Evolutionary conservation across 2,113 vertebrate species (phyloP).

Genomic region (Sphaerodactylus townsendi): DNA sequence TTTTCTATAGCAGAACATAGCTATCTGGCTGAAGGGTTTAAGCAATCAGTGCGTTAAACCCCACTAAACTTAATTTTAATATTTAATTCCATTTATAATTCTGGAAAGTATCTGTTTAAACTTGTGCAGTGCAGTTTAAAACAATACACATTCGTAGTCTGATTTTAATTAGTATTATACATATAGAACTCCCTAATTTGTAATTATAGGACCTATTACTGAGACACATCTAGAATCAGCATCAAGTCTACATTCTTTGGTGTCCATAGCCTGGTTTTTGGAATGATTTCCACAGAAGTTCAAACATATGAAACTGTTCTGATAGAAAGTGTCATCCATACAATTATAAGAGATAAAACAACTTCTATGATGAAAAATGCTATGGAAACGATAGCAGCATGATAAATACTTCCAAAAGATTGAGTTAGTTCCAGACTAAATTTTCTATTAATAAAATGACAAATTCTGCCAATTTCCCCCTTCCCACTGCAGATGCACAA

Average conservation of each 20-base stretch:
- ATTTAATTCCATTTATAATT: conserved; percentile 53
- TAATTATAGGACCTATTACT: neutral
- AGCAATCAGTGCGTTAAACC: conserved; percentile 57
- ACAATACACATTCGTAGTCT: neutral
- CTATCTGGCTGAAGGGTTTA: conserved; percentile 62
- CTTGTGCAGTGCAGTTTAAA: conserved; percentile 70
- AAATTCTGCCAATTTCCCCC: too few species aligned
- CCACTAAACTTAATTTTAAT: conserved; percentile 63
- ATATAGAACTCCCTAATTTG: neutral
- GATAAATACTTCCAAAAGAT: neutral
- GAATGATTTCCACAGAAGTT: neutral
- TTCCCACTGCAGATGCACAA: too few species aligned
- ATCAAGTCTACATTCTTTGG: neutral
- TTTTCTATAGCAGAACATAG: conserved; percentile 57
- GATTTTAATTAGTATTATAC: neutral
- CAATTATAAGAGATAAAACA: neutral
- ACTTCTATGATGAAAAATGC: neutral
- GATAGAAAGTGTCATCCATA: neutral
- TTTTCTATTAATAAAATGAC: too few species aligned
- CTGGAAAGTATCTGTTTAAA: conserved; percentile 65
- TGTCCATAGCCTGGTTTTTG: neutral
- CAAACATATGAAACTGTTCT: neutral
- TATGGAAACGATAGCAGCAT: neutral
- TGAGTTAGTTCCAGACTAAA: too few species aligned
- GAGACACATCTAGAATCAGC: conserved; percentile 10